Conservation (phyloP, 1,140 invertebrate genomes). For the Temnothorax nylanderi region DNA sequence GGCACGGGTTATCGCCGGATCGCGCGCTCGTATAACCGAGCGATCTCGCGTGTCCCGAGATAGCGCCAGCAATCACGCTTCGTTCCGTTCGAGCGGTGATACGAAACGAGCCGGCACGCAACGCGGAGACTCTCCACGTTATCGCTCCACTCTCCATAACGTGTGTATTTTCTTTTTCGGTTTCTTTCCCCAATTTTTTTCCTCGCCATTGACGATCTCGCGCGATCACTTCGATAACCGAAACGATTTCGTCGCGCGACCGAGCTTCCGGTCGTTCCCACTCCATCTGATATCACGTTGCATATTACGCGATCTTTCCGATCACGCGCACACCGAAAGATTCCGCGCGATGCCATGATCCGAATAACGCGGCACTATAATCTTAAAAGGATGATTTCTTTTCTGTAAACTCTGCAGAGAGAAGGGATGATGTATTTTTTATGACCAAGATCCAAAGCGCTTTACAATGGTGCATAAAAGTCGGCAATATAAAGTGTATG, state of each 20-base stretch:
- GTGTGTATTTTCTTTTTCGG: neutral
- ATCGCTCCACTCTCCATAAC: neutral
- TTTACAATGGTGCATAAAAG: neutral
- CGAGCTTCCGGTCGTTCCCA: neutral
- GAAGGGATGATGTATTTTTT: neutral
- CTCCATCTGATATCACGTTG: neutral
- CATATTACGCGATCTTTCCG: neutral
- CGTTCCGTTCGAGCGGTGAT: constrained; percentile 50
- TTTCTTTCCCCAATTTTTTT: neutral
- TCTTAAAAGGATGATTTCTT: neutral
- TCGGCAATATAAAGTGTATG: neutral
- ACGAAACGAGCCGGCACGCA: constrained; percentile 55
- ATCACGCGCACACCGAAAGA: neutral
- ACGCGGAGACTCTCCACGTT: constrained; percentile 17
- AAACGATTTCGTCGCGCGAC: constrained; percentile 26
- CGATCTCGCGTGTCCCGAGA: constrained; percentile 59
- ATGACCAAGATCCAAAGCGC: neutral
- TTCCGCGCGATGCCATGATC: neutral
- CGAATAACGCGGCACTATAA: constrained; percentile 11
- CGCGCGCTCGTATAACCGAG: constrained; percentile 16
- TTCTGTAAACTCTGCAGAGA: neutral
- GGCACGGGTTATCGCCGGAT: constrained; percentile 47
- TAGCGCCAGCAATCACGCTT: constrained; percentile 60
- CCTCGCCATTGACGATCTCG: neutral
- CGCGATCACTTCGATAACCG: constrained; percentile 3